Conservation (phyloP, 2,888 invertebrate genomes). For the Nymphalis urticae region DNA sequence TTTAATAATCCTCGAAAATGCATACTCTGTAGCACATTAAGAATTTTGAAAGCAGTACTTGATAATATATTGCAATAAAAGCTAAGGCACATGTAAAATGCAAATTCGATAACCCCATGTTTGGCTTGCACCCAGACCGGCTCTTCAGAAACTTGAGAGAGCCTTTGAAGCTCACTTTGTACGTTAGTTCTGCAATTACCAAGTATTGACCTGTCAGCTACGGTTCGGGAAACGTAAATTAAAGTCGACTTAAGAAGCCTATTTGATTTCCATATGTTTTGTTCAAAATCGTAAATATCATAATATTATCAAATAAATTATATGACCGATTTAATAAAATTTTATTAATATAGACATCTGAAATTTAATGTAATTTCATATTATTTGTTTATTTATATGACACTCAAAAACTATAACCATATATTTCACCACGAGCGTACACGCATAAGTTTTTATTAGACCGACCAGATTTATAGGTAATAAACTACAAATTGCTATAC, state of each 20-base stretch:
- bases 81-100: conserved; percentile 33
- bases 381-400: conserved; percentile 22
- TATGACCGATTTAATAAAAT: too few species aligned
- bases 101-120: conserved; percentile 36
- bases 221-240: neutral
- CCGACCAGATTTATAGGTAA: conserved; percentile 52
- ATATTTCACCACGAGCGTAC: conserved; percentile 30
- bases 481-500: conserved; percentile 48
- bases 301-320: too few species aligned
- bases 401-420: conserved; percentile 14
- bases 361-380: neutral
- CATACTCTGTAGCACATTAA: conserved; percentile 21
- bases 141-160: conserved; percentile 20
- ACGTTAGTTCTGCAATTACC: conserved; percentile 21
- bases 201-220: conserved; percentile 28
- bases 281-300: neutral
- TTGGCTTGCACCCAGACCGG: conserved; percentile 33
- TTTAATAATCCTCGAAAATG: conserved; percentile 16
- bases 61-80: conserved; percentile 23
- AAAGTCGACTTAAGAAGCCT: neutral
- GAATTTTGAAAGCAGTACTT: conserved; percentile 23
- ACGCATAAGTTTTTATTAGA: conserved; percentile 50
- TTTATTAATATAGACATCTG: neutral
- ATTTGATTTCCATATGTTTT: neutral
- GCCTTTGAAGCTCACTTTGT: conserved; percentile 33